Evolutionary conservation across 1,140 invertebrate genomes (phyloP).

Genomic region (Heliconius eleuchia): DNA sequence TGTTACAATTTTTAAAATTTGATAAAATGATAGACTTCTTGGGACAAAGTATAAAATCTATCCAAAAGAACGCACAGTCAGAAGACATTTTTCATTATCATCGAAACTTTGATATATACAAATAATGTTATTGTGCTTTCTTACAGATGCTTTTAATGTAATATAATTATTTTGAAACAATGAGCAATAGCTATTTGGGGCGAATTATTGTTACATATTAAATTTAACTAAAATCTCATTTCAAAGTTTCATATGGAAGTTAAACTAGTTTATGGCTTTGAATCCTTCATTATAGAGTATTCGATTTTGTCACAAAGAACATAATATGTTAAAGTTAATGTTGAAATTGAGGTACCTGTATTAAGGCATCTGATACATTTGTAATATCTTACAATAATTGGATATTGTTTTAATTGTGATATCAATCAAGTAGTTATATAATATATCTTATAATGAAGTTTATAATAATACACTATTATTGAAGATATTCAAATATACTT

Average conservation of each 20-base stretch:
- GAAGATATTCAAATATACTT: too few species aligned
- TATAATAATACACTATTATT: too few species aligned
- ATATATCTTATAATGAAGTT: too few species aligned
- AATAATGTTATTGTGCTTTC: background rate
- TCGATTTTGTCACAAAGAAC: background rate
- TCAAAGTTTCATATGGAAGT: background rate
- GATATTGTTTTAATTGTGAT: background rate
- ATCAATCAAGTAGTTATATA: too few species aligned
- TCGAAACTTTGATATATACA: too few species aligned
- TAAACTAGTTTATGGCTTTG: background rate
- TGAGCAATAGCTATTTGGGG: background rate
- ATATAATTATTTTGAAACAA: background rate
- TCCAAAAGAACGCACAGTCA: too few species aligned
- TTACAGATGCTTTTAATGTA: background rate
- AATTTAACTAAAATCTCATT: background rate
- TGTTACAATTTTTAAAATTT: too few species aligned
- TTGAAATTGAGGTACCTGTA: background rate
- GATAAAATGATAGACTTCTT: too few species aligned
- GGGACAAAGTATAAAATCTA: too few species aligned
- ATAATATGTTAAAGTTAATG: background rate
- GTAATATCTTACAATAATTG: background rate
- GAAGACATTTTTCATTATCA: too few species aligned
- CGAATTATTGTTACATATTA: background rate
- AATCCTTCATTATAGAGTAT: background rate
- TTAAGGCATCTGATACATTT: background rate